Base-by-base conservation (phyloP, 1,140 invertebrate species). In the Dufourea novaeangliae region DNA sequence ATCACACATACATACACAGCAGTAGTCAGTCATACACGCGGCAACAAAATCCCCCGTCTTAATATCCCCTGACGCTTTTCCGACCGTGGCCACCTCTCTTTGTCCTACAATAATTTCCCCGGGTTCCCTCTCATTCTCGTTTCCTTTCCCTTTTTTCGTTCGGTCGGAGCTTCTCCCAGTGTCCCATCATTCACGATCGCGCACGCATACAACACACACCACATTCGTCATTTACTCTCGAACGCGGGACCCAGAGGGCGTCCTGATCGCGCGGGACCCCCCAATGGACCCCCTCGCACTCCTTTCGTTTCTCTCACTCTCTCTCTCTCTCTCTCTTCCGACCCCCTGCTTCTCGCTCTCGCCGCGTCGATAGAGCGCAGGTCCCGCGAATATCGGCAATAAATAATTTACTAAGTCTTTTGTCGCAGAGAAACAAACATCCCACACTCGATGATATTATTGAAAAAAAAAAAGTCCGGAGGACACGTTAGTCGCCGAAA, bases 391-490 rank as follows among this genome's bases (percentile, higher is more conserved):
- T 56, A 89, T 87, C 86, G 88, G 85, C 81, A 91, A 91, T 91
- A 90, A 91, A 91, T 91, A 90, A 91, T 90, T 91, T 90, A 86
- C 89, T 91, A 90, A 89, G 86, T 88, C 86, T 89, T 88, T 86
- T 85, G 81, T 88, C 85, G 81, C 83, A 86, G 88, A 86, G 79
- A 88, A n/a, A 88, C 82, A 88, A 85, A 90, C 81, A 83, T 82
- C 80, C n/a, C n/a, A n/a, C 80, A 82, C 79, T 56, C 76, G 75
- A 78, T 37, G 56, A 77, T 80, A 44, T 66, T 17, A 50, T 50
- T n/a, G n/a, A n/a, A n/a, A n/a, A n/a, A n/a, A n/a, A n/a, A n/a
- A n/a, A n/a, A n/a, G 46, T 50, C 46, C 20, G 46, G 37, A 56
- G 77, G 54, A 32, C 62, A 59, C 56, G 56, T 46, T 41, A 68